Base-by-base conservation (phyloP, 1,140 invertebrate genomes). In the Ceratitis capitata region DNA sequence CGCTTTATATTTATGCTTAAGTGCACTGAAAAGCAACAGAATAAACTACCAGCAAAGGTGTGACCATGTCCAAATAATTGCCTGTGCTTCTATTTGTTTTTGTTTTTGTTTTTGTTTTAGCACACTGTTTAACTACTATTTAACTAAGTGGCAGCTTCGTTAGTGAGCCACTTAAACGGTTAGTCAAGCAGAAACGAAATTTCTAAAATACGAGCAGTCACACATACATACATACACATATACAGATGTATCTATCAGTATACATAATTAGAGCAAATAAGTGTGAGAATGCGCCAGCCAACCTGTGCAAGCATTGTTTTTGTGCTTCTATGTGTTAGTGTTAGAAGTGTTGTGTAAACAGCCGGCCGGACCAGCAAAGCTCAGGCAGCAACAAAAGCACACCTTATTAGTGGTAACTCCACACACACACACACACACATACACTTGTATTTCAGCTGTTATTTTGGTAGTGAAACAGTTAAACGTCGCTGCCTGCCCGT, bases 401-500 rank as follows among this genome's bases (percentile, higher is more conserved):
- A 23, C 10, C 51, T 19, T 53, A 9, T 51, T 83, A n/a, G 49
- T 35, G n/a, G 49, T 53, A 7, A 26, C 23, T 12, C 61, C 14
- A 64, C 61, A 26, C 14, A 82, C 42, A 82, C 2, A 53, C 32
- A 32, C 16, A 49, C 16, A 83, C 23, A 51, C 82, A 83, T 10
- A 32, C 26, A 83, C 12, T 5, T 29, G 16, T 16, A 32, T 32
- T 51, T n/a, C 29, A 14, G 26, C 10, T n/a, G n/a, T n/a, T n/a
- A n/a, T n/a, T n/a, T n/a, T n/a, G n/a, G n/a, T n/a, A n/a, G n/a
- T n/a, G n/a, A n/a, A 83, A 53, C 12, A 84, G 51, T 61, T 45
- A 84, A 84, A 84, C 83, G 83, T 29, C 29, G 51, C 83, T 47
- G 23, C 51, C n/a, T n/a, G n/a, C n/a, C n/a, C n/a, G n/a, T n/a